phyloP scores from a whole-genome alignment of 1,140 invertebrate species.

The Pseudomyrmex flavicornis region DNA sequence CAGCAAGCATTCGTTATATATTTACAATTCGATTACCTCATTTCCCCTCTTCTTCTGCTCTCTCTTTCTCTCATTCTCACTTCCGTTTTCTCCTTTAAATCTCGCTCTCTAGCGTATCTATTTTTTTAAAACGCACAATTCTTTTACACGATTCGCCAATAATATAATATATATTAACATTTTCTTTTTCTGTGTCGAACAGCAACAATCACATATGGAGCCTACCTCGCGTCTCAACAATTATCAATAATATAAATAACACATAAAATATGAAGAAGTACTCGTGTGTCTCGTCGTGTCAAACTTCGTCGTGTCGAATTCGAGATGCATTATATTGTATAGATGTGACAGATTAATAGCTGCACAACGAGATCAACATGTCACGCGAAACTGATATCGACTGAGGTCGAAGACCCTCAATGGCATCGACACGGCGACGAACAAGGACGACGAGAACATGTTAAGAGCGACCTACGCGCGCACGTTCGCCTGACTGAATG shows the following conservation, averaged over 20 bases:
- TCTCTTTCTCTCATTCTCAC: slow-evolving; percentile 54
- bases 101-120: slow-evolving; percentile 33
- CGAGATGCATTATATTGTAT: neutral
- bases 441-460: slow-evolving; percentile 3
- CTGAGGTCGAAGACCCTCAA: slow-evolving; percentile 27
- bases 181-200: neutral
- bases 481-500: neutral
- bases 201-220: too few species aligned
- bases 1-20: slow-evolving; percentile 81
- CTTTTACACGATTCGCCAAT: neutral
- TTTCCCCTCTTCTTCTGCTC: slow-evolving; percentile 41
- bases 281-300: neutral
- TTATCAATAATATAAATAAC: neutral
- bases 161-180: neutral
- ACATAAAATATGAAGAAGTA: neutral
- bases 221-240: too few species aligned
- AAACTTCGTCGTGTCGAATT: neutral
- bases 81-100: slow-evolving; percentile 17
- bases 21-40: slow-evolving; percentile 77
- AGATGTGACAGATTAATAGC: slow-evolving; percentile 6
- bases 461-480: slow-evolving; percentile 12
- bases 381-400: slow-evolving; percentile 41
- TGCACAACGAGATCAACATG: neutral
- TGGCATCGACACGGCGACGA: slow-evolving; percentile 3
- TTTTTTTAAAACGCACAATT: neutral